Base-by-base conservation (phyloP, 2,113 vertebrate genomes). In the Pseudopipra pipra region DNA sequence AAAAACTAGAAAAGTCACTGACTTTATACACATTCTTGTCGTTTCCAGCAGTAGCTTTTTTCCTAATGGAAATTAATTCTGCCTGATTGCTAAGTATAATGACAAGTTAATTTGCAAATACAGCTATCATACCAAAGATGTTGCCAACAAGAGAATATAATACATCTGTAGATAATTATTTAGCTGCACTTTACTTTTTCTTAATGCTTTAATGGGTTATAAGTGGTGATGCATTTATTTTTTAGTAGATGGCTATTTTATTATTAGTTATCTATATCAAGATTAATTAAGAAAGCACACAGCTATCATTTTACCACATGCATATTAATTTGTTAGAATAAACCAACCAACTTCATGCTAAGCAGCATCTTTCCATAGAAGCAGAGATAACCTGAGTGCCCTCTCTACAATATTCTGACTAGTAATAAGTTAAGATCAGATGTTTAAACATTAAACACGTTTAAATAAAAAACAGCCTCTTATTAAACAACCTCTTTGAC, bases 311-410 rank as follows among this genome's bases (percentile, higher is more conserved):
- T 91, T 93, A 91, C 85, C 52, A 63, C 35, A 63, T 85, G n/a
- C 35, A 91, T 87, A 94, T 81, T 94, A 43, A 94, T 78, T 61
- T 95, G 74, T 85, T 61, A 79, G 56, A 91, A 85, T 83, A 94
- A 91, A 80, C 76, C 62, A 87, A 82, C 13, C 23, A 63, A 89
- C 39, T 49, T 70, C 27, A 85, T 86, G 78, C 70, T 87, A 94
- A 94, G 92, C 21, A 78, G 81, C 58, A 87, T 89, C n/a, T 46
- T 81, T 75, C 73, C 87, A 81, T 27, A 86, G n/a, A 71, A 7
- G 16, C 56, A 55, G 18, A 93, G 81, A 67, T 85, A 94, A 91
- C 41, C 35, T 30, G 78, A 72, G 78, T 72, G 65, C 35, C 70
- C 62, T 65, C 52, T 74, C 56, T 65, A 30, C 33, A 79, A 67